Evolutionary conservation across 1,140 invertebrate species (phyloP), one percentile per base, ranked within the genome.

Genomic region (Agrypnia vestita): DNA sequence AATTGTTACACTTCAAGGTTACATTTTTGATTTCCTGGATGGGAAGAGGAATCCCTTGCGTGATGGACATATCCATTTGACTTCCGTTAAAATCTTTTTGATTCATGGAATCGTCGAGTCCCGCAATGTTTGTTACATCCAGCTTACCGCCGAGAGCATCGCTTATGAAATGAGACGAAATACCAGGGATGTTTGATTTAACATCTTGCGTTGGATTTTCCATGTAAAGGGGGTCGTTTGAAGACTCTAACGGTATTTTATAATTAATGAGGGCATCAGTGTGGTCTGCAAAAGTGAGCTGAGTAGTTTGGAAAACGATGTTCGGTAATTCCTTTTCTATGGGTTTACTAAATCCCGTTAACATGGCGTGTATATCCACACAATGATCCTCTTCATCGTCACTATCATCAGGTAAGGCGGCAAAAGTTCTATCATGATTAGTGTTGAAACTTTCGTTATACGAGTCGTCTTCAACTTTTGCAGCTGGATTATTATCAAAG

Each of bases 211-310:
- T 35, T 9, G 13, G 13, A 73, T 12, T 55, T 55, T 51, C 47
- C 21, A 49, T 47, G 44, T 13, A 62, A 3, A 69, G 43, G 46
- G 64, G 64, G 19, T 73, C 51, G 8, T 53, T 73, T 1, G 69
- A 73, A 46, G 73, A 77, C n/a, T 67, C 55, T 19, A 43, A 4
- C 7, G 73, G n/a, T 55, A 80, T 74, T 67, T 80, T 62, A 55
- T 76, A 83, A 75, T 83, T 83, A 44, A 83, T 83, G 10, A 83
- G 64, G 9, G 79, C 76, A 51, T 83, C 82, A 4, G 82, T 83
- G 0, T 80, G 82, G 56, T 83, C 82, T 4, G 15, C n/a, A 25
- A 83, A 61, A 11, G 71, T 73, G 4, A 53, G 71, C 76, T 67
- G 78, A 56, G 44, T 67, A 1, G 49, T 25, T 10, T 79, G 69